Conservation (phyloP, 2,888 invertebrate genomes). For the Congeria kusceri region DNA sequence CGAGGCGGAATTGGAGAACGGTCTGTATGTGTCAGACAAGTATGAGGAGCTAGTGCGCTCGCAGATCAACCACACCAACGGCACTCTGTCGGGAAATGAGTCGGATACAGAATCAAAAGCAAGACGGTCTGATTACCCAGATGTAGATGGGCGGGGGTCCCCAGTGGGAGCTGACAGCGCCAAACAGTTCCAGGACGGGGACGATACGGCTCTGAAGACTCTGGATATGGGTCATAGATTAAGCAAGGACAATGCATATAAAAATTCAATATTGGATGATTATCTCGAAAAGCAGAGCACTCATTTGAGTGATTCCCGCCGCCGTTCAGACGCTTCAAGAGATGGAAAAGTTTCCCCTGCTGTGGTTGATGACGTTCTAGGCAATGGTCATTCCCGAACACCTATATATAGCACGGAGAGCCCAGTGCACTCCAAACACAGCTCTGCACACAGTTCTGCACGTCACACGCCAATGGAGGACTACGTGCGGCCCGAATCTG, state of each 20-base stretch:
- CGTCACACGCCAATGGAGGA: conserved; percentile 55
- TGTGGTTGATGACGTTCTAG: conserved; percentile 62
- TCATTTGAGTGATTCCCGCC: conserved; percentile 6
- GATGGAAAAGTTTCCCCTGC: conserved; percentile 18
- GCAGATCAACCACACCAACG: conserved; percentile 65
- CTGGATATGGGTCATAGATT: conserved; percentile 13
- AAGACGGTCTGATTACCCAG: conserved; percentile 54
- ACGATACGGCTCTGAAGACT: conserved; percentile 31
- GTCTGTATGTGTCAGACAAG: conserved; percentile 65
- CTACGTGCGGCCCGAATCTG: conserved; percentile 33
- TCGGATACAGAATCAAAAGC: conserved; percentile 24
- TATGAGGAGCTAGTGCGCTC: conserved; percentile 73
- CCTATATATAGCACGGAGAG: conserved; percentile 59
- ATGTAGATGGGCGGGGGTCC: conserved; percentile 61
- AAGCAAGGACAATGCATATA: conserved; percentile 19
- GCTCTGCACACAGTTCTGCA: conserved; percentile 63
- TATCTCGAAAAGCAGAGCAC: conserved; percentile 49
- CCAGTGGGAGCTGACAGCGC: conserved; percentile 75
- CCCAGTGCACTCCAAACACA: conserved; percentile 62
- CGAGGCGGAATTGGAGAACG: conserved; percentile 17
- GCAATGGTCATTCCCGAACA: conserved; percentile 56
- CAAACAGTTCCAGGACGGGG: conserved; percentile 69
- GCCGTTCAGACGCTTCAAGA: conserved; percentile 3
- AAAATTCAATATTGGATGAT: conserved; percentile 54
- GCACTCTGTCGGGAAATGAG: conserved; percentile 39